phyloP scores from a whole-genome alignment of 2,888 invertebrate genomes.

The Gasteruption jaculator region DNA sequence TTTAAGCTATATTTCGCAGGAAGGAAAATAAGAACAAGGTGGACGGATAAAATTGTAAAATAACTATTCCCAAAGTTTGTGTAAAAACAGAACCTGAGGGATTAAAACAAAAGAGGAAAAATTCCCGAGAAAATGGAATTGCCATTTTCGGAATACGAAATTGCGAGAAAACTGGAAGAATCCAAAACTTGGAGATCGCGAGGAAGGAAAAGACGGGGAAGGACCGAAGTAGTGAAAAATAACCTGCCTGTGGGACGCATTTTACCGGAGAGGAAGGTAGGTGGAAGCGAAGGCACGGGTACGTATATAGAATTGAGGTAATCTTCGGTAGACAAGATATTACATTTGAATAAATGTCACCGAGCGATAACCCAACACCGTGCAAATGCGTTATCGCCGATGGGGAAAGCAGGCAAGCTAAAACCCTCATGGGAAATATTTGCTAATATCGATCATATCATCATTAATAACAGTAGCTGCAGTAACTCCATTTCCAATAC shows the following conservation, averaged over 20 bases:
- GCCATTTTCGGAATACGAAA: no score
- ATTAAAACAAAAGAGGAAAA: no score
- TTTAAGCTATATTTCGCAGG: no score
- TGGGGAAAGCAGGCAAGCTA: slow-evolving; percentile 28
- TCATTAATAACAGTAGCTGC: slow-evolving; percentile 47
- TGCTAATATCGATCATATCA: slow-evolving; percentile 49
- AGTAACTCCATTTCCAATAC: no score
- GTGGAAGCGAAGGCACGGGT: no score
- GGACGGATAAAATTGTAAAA: no score
- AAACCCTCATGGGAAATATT: slow-evolving; percentile 49
- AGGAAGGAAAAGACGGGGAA: slow-evolving; percentile 1
- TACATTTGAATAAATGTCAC: slow-evolving; percentile 52
- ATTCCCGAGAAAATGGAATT: no score
- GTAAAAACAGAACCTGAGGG: no score
- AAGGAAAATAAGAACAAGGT: no score
- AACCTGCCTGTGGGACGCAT: slow-evolving; percentile 44
- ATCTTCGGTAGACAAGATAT: slow-evolving; percentile 50
- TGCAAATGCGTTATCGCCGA: slow-evolving; percentile 40
- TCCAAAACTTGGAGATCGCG: slow-evolving; percentile 8
- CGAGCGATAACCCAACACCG: slow-evolving; percentile 41
- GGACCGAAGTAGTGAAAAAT: background rate
- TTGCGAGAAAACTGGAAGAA: no score
- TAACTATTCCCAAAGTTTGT: no score
- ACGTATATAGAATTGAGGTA: no score
- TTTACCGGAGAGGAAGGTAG: slow-evolving; percentile 37